A percentile compares a stretch with the other conserved stretches of the same genome.
Evolutionary conservation across 2,113 vertebrate genomes (phyloP).

Genomic region (Apaloderma vittatum): DNA sequence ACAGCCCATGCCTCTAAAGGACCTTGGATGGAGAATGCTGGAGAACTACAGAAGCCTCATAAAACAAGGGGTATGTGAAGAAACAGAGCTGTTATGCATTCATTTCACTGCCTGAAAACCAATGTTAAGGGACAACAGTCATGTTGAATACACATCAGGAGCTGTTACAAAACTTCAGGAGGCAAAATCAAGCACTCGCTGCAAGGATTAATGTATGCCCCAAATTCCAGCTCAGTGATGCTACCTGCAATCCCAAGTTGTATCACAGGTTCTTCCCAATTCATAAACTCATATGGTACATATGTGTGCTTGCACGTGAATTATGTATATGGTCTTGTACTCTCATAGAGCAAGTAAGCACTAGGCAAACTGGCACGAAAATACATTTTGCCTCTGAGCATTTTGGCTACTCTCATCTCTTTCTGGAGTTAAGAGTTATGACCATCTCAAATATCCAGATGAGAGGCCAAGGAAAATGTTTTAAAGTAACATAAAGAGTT

Average conservation of each 20-base stretch:
- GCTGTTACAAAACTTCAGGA: not conserved
- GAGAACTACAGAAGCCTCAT: not conserved
- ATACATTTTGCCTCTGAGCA: not conserved
- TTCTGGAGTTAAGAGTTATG: slow-evolving; percentile 60
- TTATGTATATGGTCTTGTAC: not conserved
- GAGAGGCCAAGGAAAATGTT: slow-evolving; percentile 58
- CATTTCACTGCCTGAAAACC: not conserved
- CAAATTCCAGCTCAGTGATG: not conserved
- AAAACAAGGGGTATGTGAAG: not conserved
- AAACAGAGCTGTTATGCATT: slow-evolving; percentile 25
- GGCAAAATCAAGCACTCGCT: not conserved
- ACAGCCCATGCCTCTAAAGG: not conserved
- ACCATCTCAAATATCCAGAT: slow-evolving; percentile 67
- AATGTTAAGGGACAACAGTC: slow-evolving; percentile 8
- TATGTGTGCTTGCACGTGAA: not conserved
- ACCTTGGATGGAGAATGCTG: not conserved
- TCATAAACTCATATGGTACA: not conserved
- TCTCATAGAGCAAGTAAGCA: not conserved
- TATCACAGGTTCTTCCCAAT: not conserved
- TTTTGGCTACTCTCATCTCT: slow-evolving; percentile 34
- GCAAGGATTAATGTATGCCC: not conserved
- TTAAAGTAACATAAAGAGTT: slow-evolving; percentile 63
- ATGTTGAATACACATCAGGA: slow-evolving; percentile 7
- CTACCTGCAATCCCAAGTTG: not conserved
- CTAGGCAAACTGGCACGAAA: not conserved